Evolutionary conservation across 2,797 vertebrate genomes (phyloP).

Genomic region (Pseudocheirus occidentalis): DNA sequence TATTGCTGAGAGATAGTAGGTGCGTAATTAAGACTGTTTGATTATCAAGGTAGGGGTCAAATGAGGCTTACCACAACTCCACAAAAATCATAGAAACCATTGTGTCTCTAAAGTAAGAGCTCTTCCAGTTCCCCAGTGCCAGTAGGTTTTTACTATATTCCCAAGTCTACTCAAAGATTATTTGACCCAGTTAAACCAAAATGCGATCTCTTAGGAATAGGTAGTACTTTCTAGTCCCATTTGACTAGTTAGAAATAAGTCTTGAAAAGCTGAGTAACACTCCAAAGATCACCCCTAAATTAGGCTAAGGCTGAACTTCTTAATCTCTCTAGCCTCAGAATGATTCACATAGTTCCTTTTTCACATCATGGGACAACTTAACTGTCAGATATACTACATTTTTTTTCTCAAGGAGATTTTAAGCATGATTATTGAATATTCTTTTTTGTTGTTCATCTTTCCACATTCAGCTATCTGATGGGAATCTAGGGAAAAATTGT

Average conservation of each 20-base stretch:
- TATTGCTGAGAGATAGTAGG: not conserved
- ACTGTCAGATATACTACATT: constrained; percentile 4
- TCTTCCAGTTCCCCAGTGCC: not conserved
- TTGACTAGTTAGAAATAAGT: not conserved
- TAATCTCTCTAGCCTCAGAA: not conserved
- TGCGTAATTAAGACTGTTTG: not conserved
- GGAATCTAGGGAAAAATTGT: constrained; percentile 50
- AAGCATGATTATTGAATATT: constrained; percentile 27
- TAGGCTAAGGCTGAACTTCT: not conserved
- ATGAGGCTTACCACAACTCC: not conserved
- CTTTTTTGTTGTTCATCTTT: constrained; percentile 37
- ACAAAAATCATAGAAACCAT: not conserved
- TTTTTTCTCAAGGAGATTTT: constrained; percentile 49
- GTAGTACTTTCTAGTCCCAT: not conserved
- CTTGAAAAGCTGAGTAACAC: not conserved
- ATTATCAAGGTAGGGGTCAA: not conserved
- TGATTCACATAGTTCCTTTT: not conserved
- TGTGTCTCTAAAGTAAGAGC: not conserved
- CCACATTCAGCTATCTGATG: constrained; percentile 40
- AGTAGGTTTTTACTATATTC: not conserved
- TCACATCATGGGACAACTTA: constrained; percentile 43
- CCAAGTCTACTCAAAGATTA: not conserved
- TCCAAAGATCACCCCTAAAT: not conserved
- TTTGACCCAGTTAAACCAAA: not conserved
- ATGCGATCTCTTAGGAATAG: not conserved